These are phyloP conservation scores for Drosophila picticornis DNA, from an alignment of 2,888 invertebrate genomes.

Conservation along the genomic window DNA sequence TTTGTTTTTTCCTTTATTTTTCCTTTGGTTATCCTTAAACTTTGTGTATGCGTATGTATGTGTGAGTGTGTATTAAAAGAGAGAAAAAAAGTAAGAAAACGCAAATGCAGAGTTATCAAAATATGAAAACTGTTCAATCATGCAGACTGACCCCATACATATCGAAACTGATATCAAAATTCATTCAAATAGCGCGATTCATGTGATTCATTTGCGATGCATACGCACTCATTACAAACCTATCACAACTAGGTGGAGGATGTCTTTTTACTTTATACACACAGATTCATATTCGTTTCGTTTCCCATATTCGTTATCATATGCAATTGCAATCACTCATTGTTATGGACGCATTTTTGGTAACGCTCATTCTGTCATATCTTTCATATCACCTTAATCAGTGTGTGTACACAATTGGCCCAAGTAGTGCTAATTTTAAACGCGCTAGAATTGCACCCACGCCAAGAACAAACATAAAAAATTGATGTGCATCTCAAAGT, in stretches of 20 bases:
- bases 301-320: conserved; percentile 17
- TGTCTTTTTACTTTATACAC: not conserved
- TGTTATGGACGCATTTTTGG: conserved; percentile 41
- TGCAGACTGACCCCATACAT: conserved; percentile 11
- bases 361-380: conserved; percentile 61
- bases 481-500: conserved; percentile 55
- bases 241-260: not conserved
- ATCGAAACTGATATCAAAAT: conserved; percentile 10
- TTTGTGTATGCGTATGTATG: conserved; percentile 39
- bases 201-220: conserved; percentile 15
- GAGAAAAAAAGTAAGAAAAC: conserved; percentile 19
- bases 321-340: conserved; percentile 7
- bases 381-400: conserved; percentile 49
- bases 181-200: conserved; percentile 1
- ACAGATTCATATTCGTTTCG: not conserved
- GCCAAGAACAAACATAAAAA: conserved; percentile 35
- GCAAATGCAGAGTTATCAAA: conserved; percentile 64
- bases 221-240: conserved; percentile 27
- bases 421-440: conserved; percentile 67
- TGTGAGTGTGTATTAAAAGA: conserved; percentile 35
- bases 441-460: conserved; percentile 64
- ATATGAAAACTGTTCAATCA: conserved; percentile 16
- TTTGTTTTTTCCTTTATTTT: not conserved
- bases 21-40: conserved; percentile 25
- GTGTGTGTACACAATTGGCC: conserved; percentile 60